Conservation (phyloP, 2,888 invertebrate genomes). For the Nephrotoma appendiculata region DNA sequence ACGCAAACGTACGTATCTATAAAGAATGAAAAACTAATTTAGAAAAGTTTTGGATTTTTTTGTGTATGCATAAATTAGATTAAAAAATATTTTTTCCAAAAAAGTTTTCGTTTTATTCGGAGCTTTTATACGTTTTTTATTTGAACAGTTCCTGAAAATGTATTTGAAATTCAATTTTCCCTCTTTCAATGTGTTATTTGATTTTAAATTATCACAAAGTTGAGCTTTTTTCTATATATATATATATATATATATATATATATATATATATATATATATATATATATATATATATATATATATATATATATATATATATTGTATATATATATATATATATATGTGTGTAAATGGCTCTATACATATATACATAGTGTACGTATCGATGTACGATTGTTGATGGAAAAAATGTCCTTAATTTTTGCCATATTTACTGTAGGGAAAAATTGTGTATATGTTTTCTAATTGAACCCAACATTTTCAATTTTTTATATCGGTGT, state of each 20-base stretch:
- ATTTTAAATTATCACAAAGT: neutral
- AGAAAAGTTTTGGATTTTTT: neutral
- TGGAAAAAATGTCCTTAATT: neutral
- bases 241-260: too few relatives aligned
- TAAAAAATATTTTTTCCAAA: neutral
- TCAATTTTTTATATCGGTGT: neutral
- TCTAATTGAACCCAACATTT: neutral
- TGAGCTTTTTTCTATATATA: neutral
- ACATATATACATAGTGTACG: too few relatives aligned
- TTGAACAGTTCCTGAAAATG: neutral
- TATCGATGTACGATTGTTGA: neutral
- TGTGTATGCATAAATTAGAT: neutral
- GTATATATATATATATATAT: too few relatives aligned
- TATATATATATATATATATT: too few relatives aligned
- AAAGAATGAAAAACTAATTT: neutral
- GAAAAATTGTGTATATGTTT: neutral
- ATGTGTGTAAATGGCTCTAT: neutral
- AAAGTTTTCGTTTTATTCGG: neutral
- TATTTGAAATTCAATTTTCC: neutral
- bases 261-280: too few relatives aligned
- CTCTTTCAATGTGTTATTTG: neutral
- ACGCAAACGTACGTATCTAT: neutral
- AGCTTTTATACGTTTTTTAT: neutral
- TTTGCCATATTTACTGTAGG: neutral
- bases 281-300: too few relatives aligned